phyloP scores from a whole-genome alignment of 1,140 invertebrate genomes.

The Bradysia coprophila region DNA sequence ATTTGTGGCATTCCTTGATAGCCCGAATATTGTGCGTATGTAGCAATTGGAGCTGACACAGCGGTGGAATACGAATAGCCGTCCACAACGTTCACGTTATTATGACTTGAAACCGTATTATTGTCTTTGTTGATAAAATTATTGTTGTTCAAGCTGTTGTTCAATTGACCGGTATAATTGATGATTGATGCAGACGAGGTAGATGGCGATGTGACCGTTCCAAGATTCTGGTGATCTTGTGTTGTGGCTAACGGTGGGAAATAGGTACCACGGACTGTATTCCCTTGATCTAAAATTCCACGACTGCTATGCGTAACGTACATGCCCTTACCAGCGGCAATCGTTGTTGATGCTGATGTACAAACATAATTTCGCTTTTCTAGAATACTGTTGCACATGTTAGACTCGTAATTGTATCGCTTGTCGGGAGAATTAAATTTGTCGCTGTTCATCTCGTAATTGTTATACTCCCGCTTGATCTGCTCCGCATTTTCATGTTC shows the following conservation, averaged over 20 bases:
- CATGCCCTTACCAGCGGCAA: conserved; percentile 66
- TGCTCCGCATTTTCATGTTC: neutral
- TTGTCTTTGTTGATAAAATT: conserved; percentile 1
- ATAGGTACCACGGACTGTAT: conserved; percentile 63
- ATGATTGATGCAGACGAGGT: conserved; percentile 7
- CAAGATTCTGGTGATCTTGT: conserved; percentile 45
- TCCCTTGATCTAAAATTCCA: conserved; percentile 53
- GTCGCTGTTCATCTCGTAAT: neutral
- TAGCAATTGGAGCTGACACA: conserved; percentile 7
- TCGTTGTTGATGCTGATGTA: conserved; percentile 14
- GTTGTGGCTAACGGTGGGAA: conserved; percentile 65
- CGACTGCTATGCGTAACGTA: conserved; percentile 71
- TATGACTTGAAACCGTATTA: neutral
- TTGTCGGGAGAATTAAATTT: neutral
- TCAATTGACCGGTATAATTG: conserved; percentile 2
- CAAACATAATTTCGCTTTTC: conserved; percentile 1
- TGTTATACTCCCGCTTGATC: conserved; percentile 1
- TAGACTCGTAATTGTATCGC: conserved; percentile 1
- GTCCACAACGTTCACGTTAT: neutral
- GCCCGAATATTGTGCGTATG: conserved; percentile 3
- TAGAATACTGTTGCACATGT: neutral
- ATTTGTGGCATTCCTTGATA: conserved; percentile 2
- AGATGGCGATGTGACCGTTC: conserved; percentile 21
- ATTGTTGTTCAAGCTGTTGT: conserved; percentile 2
- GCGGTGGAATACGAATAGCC: neutral